Percentiles rank a stretch among this genome's conserved stretches.
Evolutionary conservation across 1,140 invertebrate genomes (phyloP).

Genomic region (Drosophila orena): DNA sequence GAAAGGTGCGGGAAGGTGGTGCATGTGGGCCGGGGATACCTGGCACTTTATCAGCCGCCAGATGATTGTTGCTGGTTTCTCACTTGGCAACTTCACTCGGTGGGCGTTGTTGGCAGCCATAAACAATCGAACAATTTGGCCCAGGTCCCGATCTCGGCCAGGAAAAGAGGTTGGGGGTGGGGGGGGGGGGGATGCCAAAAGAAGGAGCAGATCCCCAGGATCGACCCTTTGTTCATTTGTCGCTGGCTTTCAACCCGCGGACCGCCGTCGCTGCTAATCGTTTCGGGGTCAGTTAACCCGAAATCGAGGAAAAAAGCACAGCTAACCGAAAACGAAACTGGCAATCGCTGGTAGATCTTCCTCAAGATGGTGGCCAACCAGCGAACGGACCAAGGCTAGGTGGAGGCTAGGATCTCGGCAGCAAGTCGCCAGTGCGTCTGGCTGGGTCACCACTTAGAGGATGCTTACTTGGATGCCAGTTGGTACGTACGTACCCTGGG

Average conservation of each 20-base stretch:
- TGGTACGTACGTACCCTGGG: too few species aligned
- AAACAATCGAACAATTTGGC: constrained; percentile 84
- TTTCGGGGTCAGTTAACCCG: constrained; percentile 75
- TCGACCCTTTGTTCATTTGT: constrained; percentile 81
- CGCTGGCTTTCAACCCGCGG: constrained; percentile 51
- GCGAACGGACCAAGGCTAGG: constrained; percentile 3
- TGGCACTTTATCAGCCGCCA: constrained; percentile 73
- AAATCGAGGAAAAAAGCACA: constrained; percentile 13
- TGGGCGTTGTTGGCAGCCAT: constrained; percentile 80
- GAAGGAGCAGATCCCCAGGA: constrained; percentile 9
- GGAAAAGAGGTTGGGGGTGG: neutral
- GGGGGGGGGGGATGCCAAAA: neutral
- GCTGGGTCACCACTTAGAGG: constrained; percentile 3
- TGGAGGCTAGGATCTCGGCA: constrained; percentile 20
- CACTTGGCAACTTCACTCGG: constrained; percentile 63
- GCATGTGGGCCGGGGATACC: constrained; percentile 5
- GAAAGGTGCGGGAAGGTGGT: neutral
- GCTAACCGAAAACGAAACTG: constrained; percentile 12
- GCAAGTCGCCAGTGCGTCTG: constrained; percentile 68
- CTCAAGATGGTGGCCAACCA: constrained; percentile 9
- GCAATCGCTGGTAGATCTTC: constrained; percentile 5
- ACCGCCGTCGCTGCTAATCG: constrained; percentile 75
- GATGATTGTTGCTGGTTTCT: constrained; percentile 83
- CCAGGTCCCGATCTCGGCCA: constrained; percentile 46
- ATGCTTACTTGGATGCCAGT: neutral